Conservation (phyloP, 2,113 vertebrate genomes). For the Pimephales promelas region DNA sequence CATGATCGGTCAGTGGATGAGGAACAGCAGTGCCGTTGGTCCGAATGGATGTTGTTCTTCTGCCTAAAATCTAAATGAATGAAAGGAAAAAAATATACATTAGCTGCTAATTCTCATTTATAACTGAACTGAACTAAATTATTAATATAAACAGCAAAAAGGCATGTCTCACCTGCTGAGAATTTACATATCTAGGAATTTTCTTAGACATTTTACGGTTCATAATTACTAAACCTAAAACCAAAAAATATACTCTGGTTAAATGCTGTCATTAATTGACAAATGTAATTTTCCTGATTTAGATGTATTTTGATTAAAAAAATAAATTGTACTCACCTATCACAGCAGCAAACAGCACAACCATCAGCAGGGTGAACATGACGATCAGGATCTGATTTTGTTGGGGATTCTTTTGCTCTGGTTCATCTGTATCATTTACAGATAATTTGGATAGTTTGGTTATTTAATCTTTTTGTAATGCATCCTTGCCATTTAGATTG, state of each 20-base stretch:
- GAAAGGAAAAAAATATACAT: background rate
- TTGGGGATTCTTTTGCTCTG: background rate
- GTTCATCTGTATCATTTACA: background rate
- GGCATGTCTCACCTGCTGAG: background rate
- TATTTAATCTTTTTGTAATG: background rate
- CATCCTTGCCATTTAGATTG: background rate
- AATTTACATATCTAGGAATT: background rate
- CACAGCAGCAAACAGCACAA: background rate
- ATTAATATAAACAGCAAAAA: background rate
- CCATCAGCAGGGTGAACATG: background rate
- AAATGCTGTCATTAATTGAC: background rate
- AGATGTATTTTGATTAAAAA: too few species aligned
- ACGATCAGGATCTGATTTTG: background rate
- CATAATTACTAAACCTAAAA: background rate
- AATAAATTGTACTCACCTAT: background rate
- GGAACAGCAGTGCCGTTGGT: too few species aligned
- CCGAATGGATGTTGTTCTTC: too few species aligned
- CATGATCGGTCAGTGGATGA: background rate
- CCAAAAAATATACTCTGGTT: background rate
- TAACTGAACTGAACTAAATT: background rate
- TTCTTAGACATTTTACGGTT: background rate
- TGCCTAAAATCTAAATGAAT: background rate
- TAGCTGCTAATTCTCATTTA: background rate
- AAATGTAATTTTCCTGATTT: background rate
- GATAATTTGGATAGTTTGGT: background rate